Evolutionary conservation across 2,113 vertebrate genomes (phyloP), one percentile per base, ranked within the genome.

Genomic region (Seriola aureovittata): DNA sequence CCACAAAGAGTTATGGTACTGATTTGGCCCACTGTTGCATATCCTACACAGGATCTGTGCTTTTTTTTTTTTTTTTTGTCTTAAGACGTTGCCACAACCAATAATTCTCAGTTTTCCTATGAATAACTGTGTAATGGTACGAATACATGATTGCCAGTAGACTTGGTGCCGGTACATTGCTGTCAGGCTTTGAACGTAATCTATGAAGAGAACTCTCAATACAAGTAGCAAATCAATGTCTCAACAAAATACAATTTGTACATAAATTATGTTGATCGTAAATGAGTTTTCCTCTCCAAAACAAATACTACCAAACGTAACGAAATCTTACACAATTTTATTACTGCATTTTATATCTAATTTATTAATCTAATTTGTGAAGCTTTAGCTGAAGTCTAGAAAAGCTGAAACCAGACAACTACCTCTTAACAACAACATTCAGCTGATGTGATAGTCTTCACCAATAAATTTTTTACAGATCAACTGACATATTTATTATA

Each of bases 401-500:
- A 55, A 70, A 25, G 21, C n/a, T 40, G 9, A 50, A 44, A 11
- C 38, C 58, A 80, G 46, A 36, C 32, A 76, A 42, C 66, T 84
- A 73, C 68, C 77, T 84, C 68, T 67, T 48, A 38, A 14, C 21
- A 59, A 60, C 29, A 73, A 32, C 38, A 59, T 29, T 64, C 21
- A 59, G 40, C 40, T 62, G 42, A 29, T 54, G 50, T 57, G 12
- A 50, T 23, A 19, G 23, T 17, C 23, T 71, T 21, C 8, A 38
- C n/a, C 19, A 34, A 55, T 36, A 5, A 4, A 72, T 66, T 54
- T 10, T 54, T 34, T n/a, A 21, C 16, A 0, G 4, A 44, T 29
- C 29, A 29, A 29, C 29, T 23, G 54, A 52, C 3, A 36, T 68
- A 34, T 64, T 13, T 52, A 4, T 42, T 42, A 14, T 0, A 25